These are phyloP conservation scores for Calidris pugnax DNA, from an alignment of 2,113 vertebrate species.

Conservation along the genomic window DNA sequence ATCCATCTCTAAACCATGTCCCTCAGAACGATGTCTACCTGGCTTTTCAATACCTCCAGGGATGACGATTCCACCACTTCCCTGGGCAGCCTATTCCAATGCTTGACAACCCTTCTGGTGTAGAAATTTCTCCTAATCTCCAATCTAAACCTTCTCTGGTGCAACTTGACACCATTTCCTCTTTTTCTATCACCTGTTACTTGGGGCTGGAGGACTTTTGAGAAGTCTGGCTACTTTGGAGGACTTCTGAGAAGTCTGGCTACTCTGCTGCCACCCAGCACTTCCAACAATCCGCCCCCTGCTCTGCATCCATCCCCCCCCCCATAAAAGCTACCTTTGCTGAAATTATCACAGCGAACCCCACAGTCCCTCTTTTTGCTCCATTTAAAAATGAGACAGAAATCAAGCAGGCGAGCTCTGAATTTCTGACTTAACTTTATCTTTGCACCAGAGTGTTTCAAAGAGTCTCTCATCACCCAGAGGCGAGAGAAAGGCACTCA, in stretches of 20 bases:
- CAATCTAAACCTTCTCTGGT: background rate
- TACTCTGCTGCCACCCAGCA: fast-evolving
- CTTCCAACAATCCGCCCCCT: too few species aligned
- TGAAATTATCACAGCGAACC: background rate
- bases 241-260: background rate
- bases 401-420: background rate
- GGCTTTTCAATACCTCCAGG: background rate
- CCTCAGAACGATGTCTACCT: background rate
- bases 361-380: background rate
- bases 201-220: background rate
- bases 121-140: background rate
- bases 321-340: background rate
- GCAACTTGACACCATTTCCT: background rate
- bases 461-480: background rate
- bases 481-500: background rate
- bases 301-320: background rate
- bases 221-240: background rate
- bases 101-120: background rate
- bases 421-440: background rate
- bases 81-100: background rate
- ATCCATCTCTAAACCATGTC: background rate
- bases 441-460: background rate
- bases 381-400: background rate
- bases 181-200: background rate
- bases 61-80: background rate